Percentiles rank a stretch among this genome's conserved stretches.
These are phyloP conservation scores for Lytechinus variegatus DNA, from an alignment of 35 echinoderm and acorn worm species.

Conservation along the genomic window DNA sequence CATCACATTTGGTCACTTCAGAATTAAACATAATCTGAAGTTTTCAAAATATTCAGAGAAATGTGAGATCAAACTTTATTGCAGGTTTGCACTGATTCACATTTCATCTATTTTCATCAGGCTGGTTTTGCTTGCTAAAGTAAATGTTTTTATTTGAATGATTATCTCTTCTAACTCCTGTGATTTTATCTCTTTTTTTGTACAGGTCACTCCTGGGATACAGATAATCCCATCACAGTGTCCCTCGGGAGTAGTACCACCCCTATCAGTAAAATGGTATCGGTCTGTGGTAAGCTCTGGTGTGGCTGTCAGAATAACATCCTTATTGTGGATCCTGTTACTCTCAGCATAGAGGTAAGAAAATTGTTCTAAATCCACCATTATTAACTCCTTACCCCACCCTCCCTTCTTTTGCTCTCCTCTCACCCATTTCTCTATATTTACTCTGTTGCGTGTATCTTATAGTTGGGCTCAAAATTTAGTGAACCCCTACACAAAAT, in stretches of 20 bases:
- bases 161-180: not conserved
- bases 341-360: constrained; percentile 91
- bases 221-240: constrained; percentile 80
- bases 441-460: too few species aligned
- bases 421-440: too few species aligned
- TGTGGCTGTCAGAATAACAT: constrained; percentile 97
- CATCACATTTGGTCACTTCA: too few species aligned
- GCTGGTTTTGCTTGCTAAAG: too few species aligned
- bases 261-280: constrained; percentile 96
- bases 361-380: not conserved
- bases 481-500: too few species aligned
- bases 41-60: too few species aligned
- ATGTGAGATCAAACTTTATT: not conserved
- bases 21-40: too few species aligned
- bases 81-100: not conserved
- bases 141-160: too few species aligned
- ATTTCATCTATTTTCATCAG: not conserved
- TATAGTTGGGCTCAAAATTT: too few species aligned
- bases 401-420: not conserved
- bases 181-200: not conserved
- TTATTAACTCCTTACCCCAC: too few species aligned
- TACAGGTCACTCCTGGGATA: constrained; percentile 92
- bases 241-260: constrained; percentile 94
- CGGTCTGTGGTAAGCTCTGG: constrained; percentile 94
- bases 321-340: constrained; percentile 87